Base-by-base conservation (phyloP, 2,888 invertebrate species). In the Sarcophaga variegata region DNA sequence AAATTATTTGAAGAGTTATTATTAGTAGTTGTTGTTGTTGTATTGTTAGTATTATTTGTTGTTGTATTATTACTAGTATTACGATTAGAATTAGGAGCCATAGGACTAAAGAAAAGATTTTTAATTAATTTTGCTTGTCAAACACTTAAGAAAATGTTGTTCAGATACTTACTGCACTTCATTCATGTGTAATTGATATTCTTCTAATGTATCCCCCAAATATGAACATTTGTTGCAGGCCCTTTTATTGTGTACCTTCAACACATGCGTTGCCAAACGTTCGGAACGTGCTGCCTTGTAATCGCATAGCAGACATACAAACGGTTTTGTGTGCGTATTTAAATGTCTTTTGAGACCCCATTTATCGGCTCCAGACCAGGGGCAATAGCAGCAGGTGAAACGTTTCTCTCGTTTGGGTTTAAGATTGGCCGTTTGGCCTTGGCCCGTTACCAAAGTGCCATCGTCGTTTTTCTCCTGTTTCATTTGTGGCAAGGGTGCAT, bases 241-340 rank as follows among this genome's bases (percentile, higher is more conserved):
- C 90, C 97, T 95, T 94, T 97, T 97, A 94, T 97, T 97, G 94
- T 98, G 98, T 88, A 98, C 98, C 94, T 98, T 98, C 89, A 97
- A 95, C 77, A 98, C 97, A 94, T 98, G 98, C 10, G 98, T 98
- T 88, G 97, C 96, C 86, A 98, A 94, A 81, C 98, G 95, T 94
- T 98, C 98, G 71, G 97, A 97, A 90, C 98, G 95, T 81, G 98
- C 98, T 83, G 98, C 98, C 94, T 98, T 98, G 94, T 98, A 98
- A 93, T 98, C 98, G 94, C 98, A 98, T 79, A 98, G 95, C 90
- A 96, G 96, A 93, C 98, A 98, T 81, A 97, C 96, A 93, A 97
- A 98, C 67, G 98, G 98, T 94, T 98, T 98, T 92, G 98, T 95
- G 93, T 98, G 98, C 59, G 98, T 98, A 94, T 98, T 98, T 91